phyloP scores from a whole-genome alignment of 2,797 vertebrate species.

The Chloroceryle inda region DNA sequence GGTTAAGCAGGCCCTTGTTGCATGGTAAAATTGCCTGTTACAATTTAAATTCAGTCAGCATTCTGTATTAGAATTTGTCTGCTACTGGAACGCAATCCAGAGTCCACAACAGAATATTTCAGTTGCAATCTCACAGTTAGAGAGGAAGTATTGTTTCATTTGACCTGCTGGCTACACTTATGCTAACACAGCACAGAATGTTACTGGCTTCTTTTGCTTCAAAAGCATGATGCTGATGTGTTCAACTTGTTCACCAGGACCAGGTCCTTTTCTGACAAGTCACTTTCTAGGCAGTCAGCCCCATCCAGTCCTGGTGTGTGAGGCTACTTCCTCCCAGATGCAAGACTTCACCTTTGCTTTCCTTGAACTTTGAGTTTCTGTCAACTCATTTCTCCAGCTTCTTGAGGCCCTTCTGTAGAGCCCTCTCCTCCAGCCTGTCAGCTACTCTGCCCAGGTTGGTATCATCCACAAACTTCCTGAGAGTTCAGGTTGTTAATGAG shows the following conservation, averaged over 20 bases:
- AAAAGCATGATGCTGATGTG: neutral
- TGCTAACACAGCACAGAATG: neutral
- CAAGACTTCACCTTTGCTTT: neutral
- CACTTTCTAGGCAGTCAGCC: fast-evolving
- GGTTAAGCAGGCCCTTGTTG: neutral
- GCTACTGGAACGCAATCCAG: fast-evolving
- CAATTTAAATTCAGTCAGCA: neutral
- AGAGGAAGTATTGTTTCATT: neutral
- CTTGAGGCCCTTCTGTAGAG: neutral
- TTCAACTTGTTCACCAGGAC: neutral
- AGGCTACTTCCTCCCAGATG: neutral
- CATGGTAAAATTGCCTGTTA: fast-evolving
- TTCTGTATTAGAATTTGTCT: neutral
- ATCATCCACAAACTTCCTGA: neutral
- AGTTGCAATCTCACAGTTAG: neutral
- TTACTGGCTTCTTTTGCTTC: neutral
- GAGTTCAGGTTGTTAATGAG: neutral
- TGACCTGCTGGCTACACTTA: neutral
- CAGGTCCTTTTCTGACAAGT: neutral
- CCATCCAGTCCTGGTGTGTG: neutral
- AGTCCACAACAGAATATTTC: neutral
- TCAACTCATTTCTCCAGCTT: neutral
- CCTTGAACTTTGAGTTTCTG: neutral
- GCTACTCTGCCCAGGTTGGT: neutral
- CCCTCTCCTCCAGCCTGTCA: neutral